Percentiles rank a stretch among this genome's conserved stretches.
Evolutionary conservation across 2,888 invertebrate species (phyloP).

Genomic region (Brachylomia viminalis): DNA sequence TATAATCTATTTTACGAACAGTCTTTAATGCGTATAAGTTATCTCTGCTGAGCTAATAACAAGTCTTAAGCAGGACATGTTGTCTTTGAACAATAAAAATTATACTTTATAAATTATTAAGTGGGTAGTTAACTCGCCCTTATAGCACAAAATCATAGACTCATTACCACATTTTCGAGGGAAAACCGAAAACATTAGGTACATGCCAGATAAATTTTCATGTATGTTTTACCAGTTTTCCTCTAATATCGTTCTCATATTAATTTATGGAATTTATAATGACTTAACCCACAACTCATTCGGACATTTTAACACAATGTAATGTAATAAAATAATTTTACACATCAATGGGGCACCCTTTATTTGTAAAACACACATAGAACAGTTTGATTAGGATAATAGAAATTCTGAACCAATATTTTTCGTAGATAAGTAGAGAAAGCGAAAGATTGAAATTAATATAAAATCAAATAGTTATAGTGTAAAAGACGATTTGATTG

Average conservation of each 20-base stretch:
- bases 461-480: conserved; percentile 27
- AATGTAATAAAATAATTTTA: conserved; percentile 48
- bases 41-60: neutral
- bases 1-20: neutral
- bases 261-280: conserved; percentile 62
- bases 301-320: conserved; percentile 33
- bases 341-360: conserved; percentile 36
- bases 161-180: neutral
- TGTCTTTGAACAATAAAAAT: neutral
- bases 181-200: conserved; percentile 16
- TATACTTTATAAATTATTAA: neutral
- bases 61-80: no score
- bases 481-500: conserved; percentile 22
- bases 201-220: conserved; percentile 11
- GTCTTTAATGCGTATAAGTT: neutral
- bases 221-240: conserved; percentile 38
- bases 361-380: conserved; percentile 45
- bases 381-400: conserved; percentile 53
- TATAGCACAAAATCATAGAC: neutral
- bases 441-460: conserved; percentile 29
- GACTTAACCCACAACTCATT: conserved; percentile 38
- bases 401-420: conserved; percentile 46
- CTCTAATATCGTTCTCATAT: conserved; percentile 18
- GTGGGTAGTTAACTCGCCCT: no score
- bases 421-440: conserved; percentile 32